A percentile compares a stretch with the other conserved stretches of the same genome.
These are phyloP conservation scores for Paratrypauchen microcephalus DNA, from an alignment of 2,797 vertebrate genomes.

Conservation along the genomic window DNA sequence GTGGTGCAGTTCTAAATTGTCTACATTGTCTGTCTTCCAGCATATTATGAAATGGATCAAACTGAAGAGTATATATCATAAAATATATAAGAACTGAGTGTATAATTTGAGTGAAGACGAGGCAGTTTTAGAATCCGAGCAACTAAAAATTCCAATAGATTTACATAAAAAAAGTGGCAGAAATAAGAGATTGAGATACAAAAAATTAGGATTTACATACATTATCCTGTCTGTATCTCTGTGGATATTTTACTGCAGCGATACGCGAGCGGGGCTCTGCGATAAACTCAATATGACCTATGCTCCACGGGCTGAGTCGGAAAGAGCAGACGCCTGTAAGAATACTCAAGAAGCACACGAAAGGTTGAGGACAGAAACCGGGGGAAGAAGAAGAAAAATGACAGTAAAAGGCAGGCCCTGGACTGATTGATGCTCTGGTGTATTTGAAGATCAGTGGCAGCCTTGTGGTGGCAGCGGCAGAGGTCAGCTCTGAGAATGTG, in stretches of 20 bases:
- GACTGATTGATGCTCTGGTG: conserved; percentile 90
- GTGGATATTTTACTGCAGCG: conserved; percentile 74
- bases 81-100: conserved; percentile 42
- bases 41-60: neutral
- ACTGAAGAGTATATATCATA: conserved; percentile 6
- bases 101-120: conserved; percentile 54
- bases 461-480: conserved; percentile 81
- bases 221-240: conserved; percentile 75
- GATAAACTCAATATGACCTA: conserved; percentile 80
- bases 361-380: conserved; percentile 72
- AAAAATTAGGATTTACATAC: conserved; percentile 79
- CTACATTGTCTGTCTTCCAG: neutral
- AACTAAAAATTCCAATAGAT: conserved; percentile 66
- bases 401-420: conserved; percentile 82
- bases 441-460: conserved; percentile 92
- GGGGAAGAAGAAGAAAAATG: conserved; percentile 74
- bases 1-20: neutral
- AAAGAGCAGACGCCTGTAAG: conserved; percentile 74
- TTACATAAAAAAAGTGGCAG: conserved; percentile 77
- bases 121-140: conserved; percentile 58
- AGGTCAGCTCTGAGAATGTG: conserved; percentile 75
- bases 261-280: conserved; percentile 62
- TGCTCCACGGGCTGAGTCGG: conserved; percentile 70
- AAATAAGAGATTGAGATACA: conserved; percentile 77
- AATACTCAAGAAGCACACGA: conserved; percentile 71